Evolutionary conservation across 2,888 invertebrate genomes (phyloP).

Genomic region (Cenopis cana): DNA sequence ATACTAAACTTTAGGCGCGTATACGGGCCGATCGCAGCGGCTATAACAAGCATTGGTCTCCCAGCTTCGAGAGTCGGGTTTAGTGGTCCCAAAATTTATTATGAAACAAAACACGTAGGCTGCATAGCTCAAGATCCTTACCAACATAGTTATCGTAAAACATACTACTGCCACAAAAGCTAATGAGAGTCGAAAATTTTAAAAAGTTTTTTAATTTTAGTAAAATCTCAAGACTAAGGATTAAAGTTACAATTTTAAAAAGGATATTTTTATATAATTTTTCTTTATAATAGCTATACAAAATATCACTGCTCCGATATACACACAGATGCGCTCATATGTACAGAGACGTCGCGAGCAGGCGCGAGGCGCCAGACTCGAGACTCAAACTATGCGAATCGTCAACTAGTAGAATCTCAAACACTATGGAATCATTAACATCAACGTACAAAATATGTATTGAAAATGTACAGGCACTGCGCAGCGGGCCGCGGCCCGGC

Average conservation of each 20-base stretch:
- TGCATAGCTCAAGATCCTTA: conserved; percentile 53
- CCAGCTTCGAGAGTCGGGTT: conserved; percentile 62
- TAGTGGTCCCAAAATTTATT: conserved; percentile 84
- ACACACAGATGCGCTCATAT: conserved; percentile 70
- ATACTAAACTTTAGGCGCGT: conserved; percentile 76
- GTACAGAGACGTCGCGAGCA: conserved; percentile 34
- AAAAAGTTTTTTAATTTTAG: conserved; percentile 50
- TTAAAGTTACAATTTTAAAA: conserved; percentile 57
- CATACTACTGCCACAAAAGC: conserved; percentile 71
- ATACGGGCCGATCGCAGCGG: conserved; percentile 47
- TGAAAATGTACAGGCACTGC: conserved; percentile 51
- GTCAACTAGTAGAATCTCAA: conserved; percentile 57
- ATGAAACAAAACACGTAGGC: conserved; percentile 78
- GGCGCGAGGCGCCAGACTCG: conserved; percentile 38
- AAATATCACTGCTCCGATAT: conserved; percentile 81
- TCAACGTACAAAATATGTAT: conserved; percentile 58
- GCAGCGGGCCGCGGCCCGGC: conserved; percentile 52
- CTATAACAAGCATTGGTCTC: conserved; percentile 51
- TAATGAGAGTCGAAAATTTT: conserved; percentile 64
- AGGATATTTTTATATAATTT: conserved; percentile 48
- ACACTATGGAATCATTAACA: conserved; percentile 50
- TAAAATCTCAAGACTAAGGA: conserved; percentile 62
- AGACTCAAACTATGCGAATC: conserved; percentile 55
- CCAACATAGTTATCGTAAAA: conserved; percentile 59
- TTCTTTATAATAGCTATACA: conserved; percentile 72